A percentile compares a stretch with the other conserved stretches of the same genome.
These are phyloP conservation scores for Plebejus melissa DNA, from an alignment of 2,888 invertebrate species.

Conservation along the genomic window DNA sequence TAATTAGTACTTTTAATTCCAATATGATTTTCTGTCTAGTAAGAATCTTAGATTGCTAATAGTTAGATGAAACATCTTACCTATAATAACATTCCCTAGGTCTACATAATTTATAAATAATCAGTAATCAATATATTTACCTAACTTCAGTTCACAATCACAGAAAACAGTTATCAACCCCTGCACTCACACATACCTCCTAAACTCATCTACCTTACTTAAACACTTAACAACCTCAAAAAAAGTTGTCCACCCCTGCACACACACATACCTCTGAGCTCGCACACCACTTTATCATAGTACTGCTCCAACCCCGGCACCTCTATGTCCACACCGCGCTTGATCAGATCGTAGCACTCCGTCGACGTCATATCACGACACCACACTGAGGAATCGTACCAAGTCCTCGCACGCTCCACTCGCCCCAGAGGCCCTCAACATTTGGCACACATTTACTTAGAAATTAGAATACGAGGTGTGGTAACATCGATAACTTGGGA, in stretches of 20 bases:
- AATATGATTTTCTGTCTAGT: too few relatives aligned
- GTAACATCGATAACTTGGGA: background rate
- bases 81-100: too few relatives aligned
- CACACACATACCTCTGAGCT: slow-evolving; percentile 74
- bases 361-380: slow-evolving; percentile 69
- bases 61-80: too few relatives aligned
- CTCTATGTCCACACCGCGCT: slow-evolving; percentile 70
- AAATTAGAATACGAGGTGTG: slow-evolving; percentile 11
- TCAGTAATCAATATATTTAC: too few relatives aligned
- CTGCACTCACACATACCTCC: background rate
- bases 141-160: background rate
- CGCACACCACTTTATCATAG: slow-evolving; percentile 79
- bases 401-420: slow-evolving; percentile 65
- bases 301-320: slow-evolving; percentile 76
- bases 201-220: slow-evolving; percentile 31
- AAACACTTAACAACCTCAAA: background rate
- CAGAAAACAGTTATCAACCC: background rate
- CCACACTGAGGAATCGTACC: slow-evolving; percentile 68
- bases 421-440: slow-evolving; percentile 69
- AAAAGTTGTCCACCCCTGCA: background rate
- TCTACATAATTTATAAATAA: too few relatives aligned
- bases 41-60: too few relatives aligned
- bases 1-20: too few relatives aligned
- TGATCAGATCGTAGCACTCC: slow-evolving; percentile 74
- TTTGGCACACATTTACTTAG: slow-evolving; percentile 43